Base-by-base conservation (phyloP, 2,888 invertebrate genomes). In the Acanthopleura granulata region DNA sequence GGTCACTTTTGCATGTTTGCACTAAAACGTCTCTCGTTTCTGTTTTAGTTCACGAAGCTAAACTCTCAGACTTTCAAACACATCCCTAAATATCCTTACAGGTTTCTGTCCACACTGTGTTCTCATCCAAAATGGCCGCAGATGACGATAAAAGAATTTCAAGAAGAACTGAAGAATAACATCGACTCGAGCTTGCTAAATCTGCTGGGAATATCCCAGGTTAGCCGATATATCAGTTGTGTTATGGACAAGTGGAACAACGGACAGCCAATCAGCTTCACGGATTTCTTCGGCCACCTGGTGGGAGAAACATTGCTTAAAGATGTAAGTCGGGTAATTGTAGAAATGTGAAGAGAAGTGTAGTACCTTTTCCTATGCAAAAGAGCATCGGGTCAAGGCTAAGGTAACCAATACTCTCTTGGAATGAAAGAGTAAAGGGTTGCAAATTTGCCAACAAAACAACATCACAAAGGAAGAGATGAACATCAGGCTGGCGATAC, bases 231-330 rank as follows among this genome's bases (percentile, higher is more conserved):
- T 77, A 80, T 87, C 50, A 78, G 81, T 9, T 80, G 79, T 22
- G 89, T 91, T 72, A 80, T 87, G 74, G 81, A 83, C 51, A 91
- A 91, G 78, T 81, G 87, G n/a, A 81, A 82, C 49, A 81, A 82
- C 27, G 91, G 91, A 4, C 91, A 91, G 74, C 91, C 91, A 4
- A 89, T 91, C 79, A 90, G 90, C 75, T 91, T 91, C 79, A 91
- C 91, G 0, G 91, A 91, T 79, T 88, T 91, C 78, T 91, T 91
- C 79, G 91, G 91, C 0, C 89, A 90, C 80, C 84, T 91, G 49
- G 86, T 91, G 3, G 91, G 91, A n/a, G 91, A 91, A 74, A 90
- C 90, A 0, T 81, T 91, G 14, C 82, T 91, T 3, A 87, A 86
- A 82, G 86, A 86, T 77, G 91, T 91, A 83, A 83, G 86, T 76